These are phyloP conservation scores for Hirundichthys speculiger DNA, from an alignment of 2,113 vertebrate species.

Conservation along the genomic window DNA sequence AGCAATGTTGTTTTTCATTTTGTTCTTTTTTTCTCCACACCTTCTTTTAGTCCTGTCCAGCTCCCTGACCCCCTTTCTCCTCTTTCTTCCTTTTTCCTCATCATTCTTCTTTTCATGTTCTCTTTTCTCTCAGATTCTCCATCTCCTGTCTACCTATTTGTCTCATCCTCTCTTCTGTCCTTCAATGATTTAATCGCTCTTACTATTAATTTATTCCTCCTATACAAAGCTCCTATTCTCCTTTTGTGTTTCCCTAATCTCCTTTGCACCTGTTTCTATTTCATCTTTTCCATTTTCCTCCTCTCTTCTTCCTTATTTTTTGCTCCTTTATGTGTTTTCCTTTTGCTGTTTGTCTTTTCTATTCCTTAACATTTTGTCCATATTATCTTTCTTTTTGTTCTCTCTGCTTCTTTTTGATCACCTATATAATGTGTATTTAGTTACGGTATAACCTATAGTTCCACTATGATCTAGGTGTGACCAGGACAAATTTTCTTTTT, in stretches of 20 bases:
- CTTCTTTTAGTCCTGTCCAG: constrained; percentile 19
- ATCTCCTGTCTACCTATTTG: neutral
- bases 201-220: constrained; percentile 2
- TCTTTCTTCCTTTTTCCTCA: constrained; percentile 3
- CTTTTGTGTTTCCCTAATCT: neutral
- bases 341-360: no score
- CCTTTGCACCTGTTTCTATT: neutral
- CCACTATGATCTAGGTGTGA: no score
- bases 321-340: no score
- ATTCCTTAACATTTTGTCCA: no score
- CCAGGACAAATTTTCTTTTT: no score
- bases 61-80: neutral
- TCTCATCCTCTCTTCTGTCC: neutral
- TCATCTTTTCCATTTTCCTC: no score
- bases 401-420: no score
- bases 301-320: neutral
- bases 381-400: no score
- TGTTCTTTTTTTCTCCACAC: constrained; percentile 7
- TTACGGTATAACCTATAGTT: no score
- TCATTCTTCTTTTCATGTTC: constrained; percentile 15
- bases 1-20: constrained; percentile 52
- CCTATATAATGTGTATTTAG: no score
- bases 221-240: neutral
- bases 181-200: constrained; percentile 2
- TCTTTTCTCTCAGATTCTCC: neutral